Evolutionary conservation across 2,797 vertebrate genomes (phyloP).

Genomic region (Semaprochilodus insignis): DNA sequence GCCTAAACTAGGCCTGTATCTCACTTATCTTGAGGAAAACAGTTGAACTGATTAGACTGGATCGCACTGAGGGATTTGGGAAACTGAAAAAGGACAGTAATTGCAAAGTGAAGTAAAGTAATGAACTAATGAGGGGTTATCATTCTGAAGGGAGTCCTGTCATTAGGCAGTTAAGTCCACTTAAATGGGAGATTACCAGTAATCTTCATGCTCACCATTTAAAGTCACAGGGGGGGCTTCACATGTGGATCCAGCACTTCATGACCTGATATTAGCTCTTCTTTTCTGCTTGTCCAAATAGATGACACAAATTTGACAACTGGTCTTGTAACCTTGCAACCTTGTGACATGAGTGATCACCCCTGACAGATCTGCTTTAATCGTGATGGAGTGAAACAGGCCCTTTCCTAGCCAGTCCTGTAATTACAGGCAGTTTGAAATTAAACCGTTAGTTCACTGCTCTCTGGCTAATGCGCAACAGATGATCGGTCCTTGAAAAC

Average conservation of each 20-base stretch:
- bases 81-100: constrained; percentile 39
- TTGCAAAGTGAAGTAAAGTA: constrained; percentile 28
- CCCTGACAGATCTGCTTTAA: constrained; percentile 28
- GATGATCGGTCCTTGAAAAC: constrained; percentile 48
- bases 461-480: constrained; percentile 60
- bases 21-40: constrained; percentile 16
- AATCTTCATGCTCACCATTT: constrained; percentile 33
- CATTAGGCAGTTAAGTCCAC: constrained; percentile 54
- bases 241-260: constrained; percentile 30
- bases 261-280: constrained; percentile 42
- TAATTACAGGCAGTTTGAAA: constrained; percentile 62
- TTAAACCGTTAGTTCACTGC: constrained; percentile 52
- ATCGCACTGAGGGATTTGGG: constrained; percentile 30
- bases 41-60: constrained; percentile 17
- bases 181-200: constrained; percentile 37
- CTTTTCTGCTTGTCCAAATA: constrained; percentile 26
- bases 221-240: constrained; percentile 39
- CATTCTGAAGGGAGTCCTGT: constrained; percentile 23
- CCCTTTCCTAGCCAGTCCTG: constrained; percentile 44
- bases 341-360: constrained; percentile 37
- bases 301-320: constrained; percentile 31
- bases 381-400: constrained; percentile 46
- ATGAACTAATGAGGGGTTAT: constrained; percentile 44
- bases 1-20: no score
- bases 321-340: neutral